A percentile compares a stretch with the other conserved stretches of the same genome.
Conservation (phyloP, 2,797 vertebrate genomes). For the Leptoclinus maculatus region DNA sequence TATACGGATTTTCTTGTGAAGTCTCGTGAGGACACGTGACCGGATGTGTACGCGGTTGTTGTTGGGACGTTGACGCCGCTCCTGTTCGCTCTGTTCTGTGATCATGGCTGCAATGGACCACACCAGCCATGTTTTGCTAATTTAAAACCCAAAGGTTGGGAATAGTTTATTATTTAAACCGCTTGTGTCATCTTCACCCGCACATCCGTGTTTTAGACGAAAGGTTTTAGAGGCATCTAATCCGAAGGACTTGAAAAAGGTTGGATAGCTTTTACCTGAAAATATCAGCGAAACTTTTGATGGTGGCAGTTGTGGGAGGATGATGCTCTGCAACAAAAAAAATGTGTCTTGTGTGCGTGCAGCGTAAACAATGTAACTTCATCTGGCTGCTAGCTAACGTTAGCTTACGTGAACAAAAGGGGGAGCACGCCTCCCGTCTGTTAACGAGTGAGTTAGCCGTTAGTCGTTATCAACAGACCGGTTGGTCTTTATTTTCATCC, state of each 20-base stretch:
- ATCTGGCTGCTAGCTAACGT: slow-evolving; percentile 78
- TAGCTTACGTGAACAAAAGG: slow-evolving; percentile 81
- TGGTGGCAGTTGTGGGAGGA: slow-evolving; percentile 72
- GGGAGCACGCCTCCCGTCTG: slow-evolving; percentile 69
- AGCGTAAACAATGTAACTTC: slow-evolving; percentile 85
- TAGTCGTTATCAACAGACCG: slow-evolving; percentile 17
- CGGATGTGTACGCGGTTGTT: slow-evolving; percentile 69
- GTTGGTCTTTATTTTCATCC: slow-evolving; percentile 24
- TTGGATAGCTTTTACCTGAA: slow-evolving; percentile 71
- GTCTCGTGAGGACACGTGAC: slow-evolving; percentile 33
- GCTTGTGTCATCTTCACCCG: slow-evolving; percentile 66
- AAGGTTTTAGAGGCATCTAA: slow-evolving; percentile 58
- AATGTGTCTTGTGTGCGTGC: slow-evolving; percentile 71
- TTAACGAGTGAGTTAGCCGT: slow-evolving; percentile 41
- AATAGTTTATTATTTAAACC: slow-evolving; percentile 82
- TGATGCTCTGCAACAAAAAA: slow-evolving; percentile 74
- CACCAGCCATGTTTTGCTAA: slow-evolving; percentile 89
- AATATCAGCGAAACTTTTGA: slow-evolving; percentile 82
- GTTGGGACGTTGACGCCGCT: slow-evolving; percentile 53
- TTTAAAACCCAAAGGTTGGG: slow-evolving; percentile 87
- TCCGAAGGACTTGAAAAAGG: slow-evolving; percentile 78
- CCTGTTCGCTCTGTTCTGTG: slow-evolving; percentile 77
- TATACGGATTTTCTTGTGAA: slow-evolving; percentile 54
- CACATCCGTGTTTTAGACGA: slow-evolving; percentile 56
- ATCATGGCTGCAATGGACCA: slow-evolving; percentile 87